phyloP scores from a whole-genome alignment of 37 sponge, comb jelly and placozoan genomes.

The Dysidea cf. avara region DNA sequence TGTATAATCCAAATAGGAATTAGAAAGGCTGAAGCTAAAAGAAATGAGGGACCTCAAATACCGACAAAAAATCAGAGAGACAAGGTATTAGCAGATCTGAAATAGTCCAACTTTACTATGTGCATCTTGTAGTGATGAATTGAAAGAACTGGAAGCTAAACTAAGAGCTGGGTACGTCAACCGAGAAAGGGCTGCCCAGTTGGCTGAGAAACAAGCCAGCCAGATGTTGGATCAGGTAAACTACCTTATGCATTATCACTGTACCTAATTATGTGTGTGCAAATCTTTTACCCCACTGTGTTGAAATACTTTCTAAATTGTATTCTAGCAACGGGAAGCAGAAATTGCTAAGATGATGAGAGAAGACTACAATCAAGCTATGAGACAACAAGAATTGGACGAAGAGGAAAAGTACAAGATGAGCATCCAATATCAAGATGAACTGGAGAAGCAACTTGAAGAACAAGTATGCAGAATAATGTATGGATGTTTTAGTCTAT shows the following conservation, averaged over 20 bases:
- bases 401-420: conserved; percentile 62
- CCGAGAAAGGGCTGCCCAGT: conserved; percentile 95
- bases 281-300: background rate
- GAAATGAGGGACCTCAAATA: conserved; percentile 68
- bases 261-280: background rate
- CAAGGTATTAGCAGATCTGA: conserved; percentile 62
- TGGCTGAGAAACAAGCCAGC: conserved; percentile 84
- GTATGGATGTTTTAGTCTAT: conserved; percentile 24
- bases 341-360: conserved; percentile 64
- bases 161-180: conserved; percentile 95
- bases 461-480: conserved; percentile 62
- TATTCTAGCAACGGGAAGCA: conserved; percentile 53
- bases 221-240: conserved; percentile 61
- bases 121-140: conserved; percentile 65
- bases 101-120: too few species aligned
- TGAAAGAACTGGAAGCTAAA: conserved; percentile 92
- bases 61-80: conserved; percentile 90
- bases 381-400: conserved; percentile 41
- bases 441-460: conserved; percentile 89
- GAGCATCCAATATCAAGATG: conserved; percentile 77
- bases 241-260: background rate
- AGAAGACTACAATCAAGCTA: conserved; percentile 65
- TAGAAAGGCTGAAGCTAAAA: conserved; percentile 80
- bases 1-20: conserved; percentile 38
- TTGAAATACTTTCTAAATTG: background rate